Base-by-base conservation (phyloP, 2,888 invertebrate genomes). In the Ernsta delagoae region DNA sequence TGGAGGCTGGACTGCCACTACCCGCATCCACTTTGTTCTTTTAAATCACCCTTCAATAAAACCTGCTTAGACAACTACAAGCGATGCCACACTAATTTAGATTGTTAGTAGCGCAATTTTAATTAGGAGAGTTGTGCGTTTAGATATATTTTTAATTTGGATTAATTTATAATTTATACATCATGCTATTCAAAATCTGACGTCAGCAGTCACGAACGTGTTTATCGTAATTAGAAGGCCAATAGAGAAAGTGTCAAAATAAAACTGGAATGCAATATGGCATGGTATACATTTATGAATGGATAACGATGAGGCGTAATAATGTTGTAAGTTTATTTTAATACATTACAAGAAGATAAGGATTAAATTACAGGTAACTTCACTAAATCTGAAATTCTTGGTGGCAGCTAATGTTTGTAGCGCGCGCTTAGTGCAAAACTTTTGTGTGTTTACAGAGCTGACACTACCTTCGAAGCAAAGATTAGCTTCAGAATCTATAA, bases 11-110 rank as follows among this genome's bases (percentile, higher is more conserved):
- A 62, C 85, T 81, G 82, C 83, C 83, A 77, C 78, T 83, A 87
- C 90, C 89, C 90, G 89, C 89, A 89, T 90, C 86, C 85, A 81
- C 87, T 90, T 88, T 88, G 85, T 79, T 79, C 80, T 81, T 79
- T 82, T 79, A 79, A 82, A 80, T 81, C 81, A 77, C 81, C 83
- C 82, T 84, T 84, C 82, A 82, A 87, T 82, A 86, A 86, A 80
- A 82, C 81, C 84, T 82, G 81, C 85, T 88, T 82, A 85, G 82
- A 85, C 74, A 75, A 76, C 87, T 89, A 90, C 86, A 87, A 87
- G 86, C 86, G 83, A 83, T 83, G 74, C 75, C 77, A 79, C 80
- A 79, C 78, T 84, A 77, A 81, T 83, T 79, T 83, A 84, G 79
- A 78, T 74, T 75, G 73, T 76, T 75, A 75, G 76, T 65, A 31